phyloP scores from a whole-genome alignment of 2,888 invertebrate genomes.

The Julus scandinavius region DNA sequence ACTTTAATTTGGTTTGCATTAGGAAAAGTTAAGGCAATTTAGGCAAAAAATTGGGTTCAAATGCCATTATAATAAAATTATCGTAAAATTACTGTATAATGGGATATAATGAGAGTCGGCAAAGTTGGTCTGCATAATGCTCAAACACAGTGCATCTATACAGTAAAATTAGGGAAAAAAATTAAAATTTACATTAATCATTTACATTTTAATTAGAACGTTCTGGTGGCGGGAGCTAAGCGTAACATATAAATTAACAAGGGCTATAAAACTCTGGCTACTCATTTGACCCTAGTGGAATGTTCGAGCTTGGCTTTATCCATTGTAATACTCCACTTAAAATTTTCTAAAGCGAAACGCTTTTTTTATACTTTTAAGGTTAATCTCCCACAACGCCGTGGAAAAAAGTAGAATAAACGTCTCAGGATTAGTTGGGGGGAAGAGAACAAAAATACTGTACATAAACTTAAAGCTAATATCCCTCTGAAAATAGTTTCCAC shows the following conservation, averaged over 20 bases:
- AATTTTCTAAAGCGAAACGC: slow-evolving; percentile 5
- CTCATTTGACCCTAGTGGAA: background rate
- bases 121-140: too few species aligned
- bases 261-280: background rate
- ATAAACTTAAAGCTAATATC: background rate
- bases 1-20: too few species aligned
- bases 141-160: too few species aligned
- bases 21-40: too few species aligned
- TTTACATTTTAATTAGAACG: too few species aligned
- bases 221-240: too few species aligned
- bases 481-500: background rate
- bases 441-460: background rate
- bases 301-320: background rate
- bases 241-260: background rate
- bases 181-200: too few species aligned
- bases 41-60: too few species aligned
- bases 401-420: background rate
- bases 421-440: slow-evolving; percentile 4
- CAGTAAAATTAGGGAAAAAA: too few species aligned
- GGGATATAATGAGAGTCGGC: too few species aligned
- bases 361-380: background rate
- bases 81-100: too few species aligned
- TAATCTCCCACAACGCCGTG: slow-evolving; percentile 9
- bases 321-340: background rate
- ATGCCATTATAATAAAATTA: too few species aligned